Evolutionary conservation across 2,888 invertebrate genomes (phyloP).

Genomic region (Pseudococcus jackbeardsleyi): DNA sequence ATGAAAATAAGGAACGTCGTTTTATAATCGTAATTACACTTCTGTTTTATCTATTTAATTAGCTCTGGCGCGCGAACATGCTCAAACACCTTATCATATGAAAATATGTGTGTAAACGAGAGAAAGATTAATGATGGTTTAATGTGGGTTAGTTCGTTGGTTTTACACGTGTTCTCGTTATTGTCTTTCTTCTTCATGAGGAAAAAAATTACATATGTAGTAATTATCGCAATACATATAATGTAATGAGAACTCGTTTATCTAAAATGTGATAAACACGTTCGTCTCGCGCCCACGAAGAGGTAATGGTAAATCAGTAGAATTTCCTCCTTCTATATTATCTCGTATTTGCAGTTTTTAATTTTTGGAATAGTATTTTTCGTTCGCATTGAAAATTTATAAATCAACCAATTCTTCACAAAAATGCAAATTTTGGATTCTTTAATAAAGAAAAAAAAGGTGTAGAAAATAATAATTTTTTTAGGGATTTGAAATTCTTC

Average conservation of each 20-base stretch:
- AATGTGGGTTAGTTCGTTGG: neutral
- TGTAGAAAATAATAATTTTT: no score
- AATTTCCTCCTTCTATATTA: neutral
- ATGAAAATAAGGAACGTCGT: no score
- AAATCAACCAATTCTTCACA: no score
- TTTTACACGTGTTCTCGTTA: constrained; percentile 6
- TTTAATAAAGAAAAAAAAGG: no score
- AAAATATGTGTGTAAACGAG: constrained; percentile 14
- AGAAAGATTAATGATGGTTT: constrained; percentile 1
- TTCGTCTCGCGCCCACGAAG: neutral
- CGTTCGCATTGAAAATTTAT: no score
- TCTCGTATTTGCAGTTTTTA: no score
- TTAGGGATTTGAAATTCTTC: no score
- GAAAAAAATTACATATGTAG: constrained; percentile 24
- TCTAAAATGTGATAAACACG: neutral
- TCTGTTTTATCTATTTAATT: constrained; percentile 12
- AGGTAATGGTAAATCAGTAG: neutral
- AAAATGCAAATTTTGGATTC: no score
- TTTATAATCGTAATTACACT: neutral
- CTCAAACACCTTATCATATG: neutral
- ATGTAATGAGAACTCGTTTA: constrained; percentile 18
- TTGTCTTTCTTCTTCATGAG: neutral
- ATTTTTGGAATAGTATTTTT: no score
- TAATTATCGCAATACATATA: neutral
- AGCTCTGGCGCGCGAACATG: neutral